Base-by-base conservation (phyloP, 2,113 vertebrate species). In the Fregetta grallaria region DNA sequence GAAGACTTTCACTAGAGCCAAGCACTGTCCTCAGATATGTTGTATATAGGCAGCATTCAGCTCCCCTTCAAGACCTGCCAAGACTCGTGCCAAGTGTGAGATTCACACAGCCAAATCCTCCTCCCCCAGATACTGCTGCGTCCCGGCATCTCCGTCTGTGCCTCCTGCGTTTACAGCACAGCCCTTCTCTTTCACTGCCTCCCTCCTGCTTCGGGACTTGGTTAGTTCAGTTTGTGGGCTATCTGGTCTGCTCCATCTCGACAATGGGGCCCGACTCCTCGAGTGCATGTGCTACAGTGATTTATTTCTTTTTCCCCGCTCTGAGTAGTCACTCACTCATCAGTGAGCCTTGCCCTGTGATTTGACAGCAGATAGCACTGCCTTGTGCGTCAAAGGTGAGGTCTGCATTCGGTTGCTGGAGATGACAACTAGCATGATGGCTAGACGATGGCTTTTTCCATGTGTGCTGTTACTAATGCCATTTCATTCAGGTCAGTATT, bases 241-340 rank as follows among this genome's bases (percentile, higher is more conserved):
- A 34, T 26, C 38, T 71, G 55, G 23, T 47, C 76, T 34, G 68
- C n/a, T 84, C 42, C 55, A 56, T 19, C n/a, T 75, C 2, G 0
- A 2, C 0, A 0, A 40, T 4, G 7, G 3, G 1, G 9, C 27
- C 50, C 34, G 0, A 0, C 18, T 83, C 16, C 20, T 80, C 3
- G 0, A 62, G 25, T 45, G 11, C 26, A 66, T 58, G 7, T 87
- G 44, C 22, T 67, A 14, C 30, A 61, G 34, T 30, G 49, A 65
- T 91, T 95, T 86, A n/a, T 89, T 95, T 90, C 1, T 79, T 86
- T 93, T 81, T 78, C 27, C 44, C 22, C 45, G 14, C 19, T 76
- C 40, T 65, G 23, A 59, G 44, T 50, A 76, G 61, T 71, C 61
- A 71, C 20, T 86, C 27, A 61, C 27, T 77, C 83, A 74, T 52